Percentiles rank a stretch among this genome's conserved stretches.
Conservation (phyloP, 2,888 invertebrate genomes). For the Mantis religiosa region DNA sequence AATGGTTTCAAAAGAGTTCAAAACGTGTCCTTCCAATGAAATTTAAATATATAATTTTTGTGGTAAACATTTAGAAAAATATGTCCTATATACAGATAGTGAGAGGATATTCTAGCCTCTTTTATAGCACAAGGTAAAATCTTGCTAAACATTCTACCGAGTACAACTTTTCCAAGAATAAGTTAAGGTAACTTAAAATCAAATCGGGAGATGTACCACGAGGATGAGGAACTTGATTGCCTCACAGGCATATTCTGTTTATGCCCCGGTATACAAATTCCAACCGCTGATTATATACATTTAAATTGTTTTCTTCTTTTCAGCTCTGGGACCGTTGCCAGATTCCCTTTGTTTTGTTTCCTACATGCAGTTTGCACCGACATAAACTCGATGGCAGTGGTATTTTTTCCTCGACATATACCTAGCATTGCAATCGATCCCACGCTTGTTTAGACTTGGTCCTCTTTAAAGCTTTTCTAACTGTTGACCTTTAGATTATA, state of each 20-base stretch:
- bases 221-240: not conserved
- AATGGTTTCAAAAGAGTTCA: too few relatives aligned
- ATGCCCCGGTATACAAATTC: not conserved
- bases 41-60: too few relatives aligned
- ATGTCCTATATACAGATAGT: too few relatives aligned
- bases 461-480: not conserved
- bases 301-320: not conserved
- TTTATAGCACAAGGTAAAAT: too few relatives aligned
- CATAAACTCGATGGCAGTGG: not conserved
- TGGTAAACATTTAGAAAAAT: too few relatives aligned
- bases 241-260: not conserved
- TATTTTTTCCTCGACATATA: too few relatives aligned
- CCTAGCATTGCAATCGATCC: not conserved
- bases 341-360: not conserved
- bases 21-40: too few relatives aligned
- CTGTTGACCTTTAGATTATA: not conserved
- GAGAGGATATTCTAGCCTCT: too few relatives aligned
- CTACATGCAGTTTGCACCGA: too few relatives aligned
- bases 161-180: not conserved
- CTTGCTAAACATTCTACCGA: not conserved
- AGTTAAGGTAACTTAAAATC: not conserved
- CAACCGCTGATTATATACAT: not conserved
- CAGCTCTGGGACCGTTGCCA: not conserved
- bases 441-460: not conserved
- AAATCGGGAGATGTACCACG: not conserved